phyloP scores from a whole-genome alignment of 2,113 vertebrate species.

The Microcebus lehilahytsara region DNA sequence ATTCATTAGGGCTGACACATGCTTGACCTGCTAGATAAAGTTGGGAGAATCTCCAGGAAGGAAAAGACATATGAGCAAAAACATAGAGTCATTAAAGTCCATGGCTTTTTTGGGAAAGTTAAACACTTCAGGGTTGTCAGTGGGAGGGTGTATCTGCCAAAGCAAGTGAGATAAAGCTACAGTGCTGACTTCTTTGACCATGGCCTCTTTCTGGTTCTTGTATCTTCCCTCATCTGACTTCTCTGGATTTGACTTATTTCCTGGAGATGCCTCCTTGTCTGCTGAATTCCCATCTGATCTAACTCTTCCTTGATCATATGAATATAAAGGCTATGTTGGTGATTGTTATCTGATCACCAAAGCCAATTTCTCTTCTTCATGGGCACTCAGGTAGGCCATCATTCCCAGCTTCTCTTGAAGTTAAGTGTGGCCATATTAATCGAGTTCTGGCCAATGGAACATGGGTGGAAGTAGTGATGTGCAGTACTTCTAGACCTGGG shows the following conservation, averaged over 20 bases:
- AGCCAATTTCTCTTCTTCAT: slow-evolving; percentile 12
- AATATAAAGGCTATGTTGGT: neutral
- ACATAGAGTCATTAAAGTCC: neutral
- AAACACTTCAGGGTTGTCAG: neutral
- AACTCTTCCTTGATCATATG: neutral
- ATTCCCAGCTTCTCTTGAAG: neutral
- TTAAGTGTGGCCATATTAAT: neutral
- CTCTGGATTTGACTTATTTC: neutral
- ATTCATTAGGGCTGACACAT: neutral
- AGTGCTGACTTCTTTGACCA: neutral
- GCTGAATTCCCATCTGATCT: neutral
- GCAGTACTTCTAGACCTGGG: neutral
- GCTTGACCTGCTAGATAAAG: neutral
- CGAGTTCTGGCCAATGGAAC: neutral
- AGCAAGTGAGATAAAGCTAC: neutral
- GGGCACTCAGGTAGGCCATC: neutral
- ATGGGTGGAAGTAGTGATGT: neutral
- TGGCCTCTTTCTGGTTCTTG: neutral
- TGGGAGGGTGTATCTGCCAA: neutral
- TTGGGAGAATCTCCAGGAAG: neutral
- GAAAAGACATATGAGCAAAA: slow-evolving; percentile 15
- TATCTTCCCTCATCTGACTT: neutral
- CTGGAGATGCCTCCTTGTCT: neutral
- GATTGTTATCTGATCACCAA: neutral
- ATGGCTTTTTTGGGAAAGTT: neutral